Base-by-base conservation (phyloP, 1,140 invertebrate species). In the Tetragonula clypearis region DNA sequence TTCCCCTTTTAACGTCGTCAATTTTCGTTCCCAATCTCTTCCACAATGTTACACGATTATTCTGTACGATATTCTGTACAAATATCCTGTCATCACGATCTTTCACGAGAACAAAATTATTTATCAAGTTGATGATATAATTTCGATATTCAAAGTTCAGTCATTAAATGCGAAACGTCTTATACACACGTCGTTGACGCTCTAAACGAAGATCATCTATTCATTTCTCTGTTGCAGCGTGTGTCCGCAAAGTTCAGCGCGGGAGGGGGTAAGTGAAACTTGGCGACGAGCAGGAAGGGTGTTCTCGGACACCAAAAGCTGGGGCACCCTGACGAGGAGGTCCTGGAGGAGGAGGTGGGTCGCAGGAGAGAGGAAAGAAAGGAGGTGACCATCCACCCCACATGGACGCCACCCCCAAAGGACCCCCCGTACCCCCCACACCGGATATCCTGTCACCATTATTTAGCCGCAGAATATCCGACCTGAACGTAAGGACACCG, bases 331-430 rank as follows among this genome's bases (percentile, higher is more conserved):
- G 83, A 85, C 88, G 90, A 87, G 88, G 87, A 91, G 88, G 88
- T 90, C 87, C 90, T 92, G 92, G 92, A 88, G 91, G 88, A 89
- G 85, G 86, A 86, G 85, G 86, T 80, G 84, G 87, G 53, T 75
- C 77, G 78, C 26, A 76, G 79, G 87, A 77, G 90, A 86, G 88
- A 92, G 92, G 87, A 82, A 87, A 89, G 89, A 81, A 87, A 88
- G 90, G 88, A 92, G 93, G 92, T 93, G 93, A 93, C 91, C 92
- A 93, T 91, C 79, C 88, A 92, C 92, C 89, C 92, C 93, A 92
- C 92, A 93, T 93, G 92, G 93, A 93, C 93, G 90, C 93, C 93
- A 92, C 86, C 92, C 90, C 84, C 90, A 91, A 91, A 91, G 88
- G 71, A 93, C 88, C 88, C 84, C 86, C 88, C 91, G 82, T 86